phyloP scores from a whole-genome alignment of 2,113 vertebrate genomes.

The Nestor notabilis region DNA sequence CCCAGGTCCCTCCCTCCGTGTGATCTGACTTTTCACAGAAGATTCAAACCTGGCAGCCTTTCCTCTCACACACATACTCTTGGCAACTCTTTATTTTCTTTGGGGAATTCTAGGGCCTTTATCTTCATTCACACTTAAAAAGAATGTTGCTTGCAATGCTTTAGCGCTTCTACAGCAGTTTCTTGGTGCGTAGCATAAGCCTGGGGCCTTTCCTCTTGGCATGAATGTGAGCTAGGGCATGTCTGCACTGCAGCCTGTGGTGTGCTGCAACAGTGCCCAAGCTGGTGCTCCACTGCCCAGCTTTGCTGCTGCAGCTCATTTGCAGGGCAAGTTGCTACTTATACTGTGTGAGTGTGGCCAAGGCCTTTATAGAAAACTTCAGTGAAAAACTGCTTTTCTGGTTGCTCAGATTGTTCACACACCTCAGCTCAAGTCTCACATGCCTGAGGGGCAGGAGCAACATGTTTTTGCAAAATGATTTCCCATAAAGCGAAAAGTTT shows the following conservation, averaged over 20 bases:
- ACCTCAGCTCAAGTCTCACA: background rate
- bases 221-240: background rate
- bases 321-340: background rate
- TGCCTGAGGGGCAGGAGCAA: background rate
- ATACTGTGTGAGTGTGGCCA: background rate
- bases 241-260: background rate
- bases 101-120: background rate
- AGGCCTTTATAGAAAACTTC: background rate
- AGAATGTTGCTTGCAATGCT: background rate
- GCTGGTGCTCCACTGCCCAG: background rate
- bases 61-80: background rate
- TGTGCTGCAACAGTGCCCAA: background rate
- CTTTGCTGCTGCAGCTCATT: background rate
- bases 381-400: background rate
- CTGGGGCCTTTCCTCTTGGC: background rate
- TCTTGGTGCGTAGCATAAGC: accelerated
- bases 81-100: background rate
- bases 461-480: background rate
- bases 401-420: background rate
- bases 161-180: background rate
- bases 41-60: background rate
- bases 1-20: background rate
- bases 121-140: background rate
- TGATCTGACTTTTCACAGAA: background rate
- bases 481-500: background rate